Evolutionary conservation across 2,113 vertebrate species (phyloP), one percentile per base, ranked within the genome.

Genomic region (Collichthys lucidus): DNA sequence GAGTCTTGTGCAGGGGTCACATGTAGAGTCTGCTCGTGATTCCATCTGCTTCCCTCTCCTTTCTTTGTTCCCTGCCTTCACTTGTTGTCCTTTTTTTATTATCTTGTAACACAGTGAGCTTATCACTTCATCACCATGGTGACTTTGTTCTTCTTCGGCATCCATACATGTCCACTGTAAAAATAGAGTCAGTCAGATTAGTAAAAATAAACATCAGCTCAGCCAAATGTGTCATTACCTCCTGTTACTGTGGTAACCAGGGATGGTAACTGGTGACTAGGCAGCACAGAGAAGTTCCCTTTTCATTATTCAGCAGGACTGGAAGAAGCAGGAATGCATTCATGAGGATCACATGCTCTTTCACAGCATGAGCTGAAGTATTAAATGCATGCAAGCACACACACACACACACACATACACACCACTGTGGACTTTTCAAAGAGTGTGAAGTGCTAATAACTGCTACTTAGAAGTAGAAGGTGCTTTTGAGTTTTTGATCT

Each of bases 171-270:
- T 60, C 68, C 71, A 10, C 74, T 60, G 82, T 85, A 85, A 85
- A 89, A 90, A 90, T 86, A 86, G 75, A 86, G 42, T 65, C 84
- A n/a, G 79, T 77, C 76, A 88, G 76, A 89, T 83, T 79, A 82
- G 87, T 66, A 84, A 86, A 89, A 91, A 89, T 89, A 93, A 91
- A 87, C 89, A 87, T 82, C 71, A 62, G 60, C 80, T 85, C 59
- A 17, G 79, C 80, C 78, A 86, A 86, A 89, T 88, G 74, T 90
- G 86, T 90, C 81, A 74, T 74, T 87, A 84, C 73, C 79, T 77
- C 66, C 82, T 22, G 89, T 91, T 91, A 80, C 92, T 77, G 85
- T 84, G 87, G 92, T 66, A 91, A 90, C 90, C 7, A 10, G 77
- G 64, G 71, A 66, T 52, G 73, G 62, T 61, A 74, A 81, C 77